Percentiles rank a stretch among this genome's conserved stretches.
Evolutionary conservation across 2,888 invertebrate species (phyloP).

Genomic region (Nasonia oneida): DNA sequence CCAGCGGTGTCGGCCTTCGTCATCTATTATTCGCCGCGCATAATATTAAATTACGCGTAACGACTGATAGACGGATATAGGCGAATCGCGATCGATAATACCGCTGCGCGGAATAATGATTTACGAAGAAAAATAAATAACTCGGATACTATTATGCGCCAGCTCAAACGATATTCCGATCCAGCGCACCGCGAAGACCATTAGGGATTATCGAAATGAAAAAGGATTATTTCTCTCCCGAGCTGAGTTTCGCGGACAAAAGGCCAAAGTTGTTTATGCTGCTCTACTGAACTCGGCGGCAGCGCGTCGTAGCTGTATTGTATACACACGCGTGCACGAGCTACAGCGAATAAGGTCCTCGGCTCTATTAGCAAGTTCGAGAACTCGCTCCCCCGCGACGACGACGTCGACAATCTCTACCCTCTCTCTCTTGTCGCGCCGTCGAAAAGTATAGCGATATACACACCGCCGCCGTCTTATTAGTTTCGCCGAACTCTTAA

Average conservation of each 20-base stretch:
- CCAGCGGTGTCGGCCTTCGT: neutral
- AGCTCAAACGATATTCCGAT: neutral
- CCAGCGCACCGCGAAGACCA: neutral
- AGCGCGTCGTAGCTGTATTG: neutral
- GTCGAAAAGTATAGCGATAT: conserved; percentile 25
- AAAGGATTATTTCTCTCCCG: neutral
- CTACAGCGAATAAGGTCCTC: conserved; percentile 37
- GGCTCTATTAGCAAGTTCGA: conserved; percentile 68
- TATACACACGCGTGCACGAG: neutral
- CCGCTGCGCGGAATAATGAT: too few relatives aligned
- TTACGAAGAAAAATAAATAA: too few relatives aligned
- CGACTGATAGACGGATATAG: neutral
- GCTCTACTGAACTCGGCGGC: neutral
- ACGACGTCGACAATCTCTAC: neutral
- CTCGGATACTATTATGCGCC: neutral
- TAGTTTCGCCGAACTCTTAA: conserved; percentile 74
- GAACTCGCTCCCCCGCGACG: conserved; percentile 38
- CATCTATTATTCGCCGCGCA: neutral
- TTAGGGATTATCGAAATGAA: conserved; percentile 46
- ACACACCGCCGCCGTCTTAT: conserved; percentile 67
- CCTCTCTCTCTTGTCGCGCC: conserved; percentile 6
- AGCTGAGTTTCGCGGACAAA: conserved; percentile 16
- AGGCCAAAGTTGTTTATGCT: conserved; percentile 52
- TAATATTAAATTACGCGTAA: neutral
- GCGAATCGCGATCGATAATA: too few relatives aligned